phyloP scores from a whole-genome alignment of 2,113 vertebrate species.

The Osmerus eperlanus region DNA sequence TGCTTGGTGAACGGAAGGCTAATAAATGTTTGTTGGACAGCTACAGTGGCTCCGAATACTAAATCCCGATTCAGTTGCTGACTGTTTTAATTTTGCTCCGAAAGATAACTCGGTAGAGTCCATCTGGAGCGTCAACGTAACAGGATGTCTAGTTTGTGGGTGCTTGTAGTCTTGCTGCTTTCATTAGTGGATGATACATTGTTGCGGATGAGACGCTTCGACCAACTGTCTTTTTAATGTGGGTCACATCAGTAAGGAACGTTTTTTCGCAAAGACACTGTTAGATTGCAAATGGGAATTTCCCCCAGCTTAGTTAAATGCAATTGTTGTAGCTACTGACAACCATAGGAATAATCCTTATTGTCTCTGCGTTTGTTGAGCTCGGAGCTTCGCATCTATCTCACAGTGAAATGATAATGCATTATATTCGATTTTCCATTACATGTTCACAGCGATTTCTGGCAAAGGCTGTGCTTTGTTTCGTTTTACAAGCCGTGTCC shows the following conservation, averaged over 20 bases:
- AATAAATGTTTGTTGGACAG: too few relatives aligned
- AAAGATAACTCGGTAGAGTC: background rate
- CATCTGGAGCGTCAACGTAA: background rate
- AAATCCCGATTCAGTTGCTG: background rate
- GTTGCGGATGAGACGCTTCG: background rate
- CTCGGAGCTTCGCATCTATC: too few relatives aligned
- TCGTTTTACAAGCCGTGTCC: conserved; percentile 38
- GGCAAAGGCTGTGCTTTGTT: conserved; percentile 7
- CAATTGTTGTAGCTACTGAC: too few relatives aligned
- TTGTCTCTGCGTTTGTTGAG: too few relatives aligned
- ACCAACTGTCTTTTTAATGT: background rate
- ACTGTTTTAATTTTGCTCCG: background rate
- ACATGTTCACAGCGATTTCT: background rate
- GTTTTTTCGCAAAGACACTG: too few relatives aligned
- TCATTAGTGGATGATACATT: background rate
- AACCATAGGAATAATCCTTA: too few relatives aligned
- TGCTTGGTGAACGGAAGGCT: background rate
- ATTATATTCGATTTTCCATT: background rate
- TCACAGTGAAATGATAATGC: background rate
- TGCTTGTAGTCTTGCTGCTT: background rate
- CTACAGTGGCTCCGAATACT: too few relatives aligned
- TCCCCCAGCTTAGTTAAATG: too few relatives aligned
- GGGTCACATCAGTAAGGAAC: background rate
- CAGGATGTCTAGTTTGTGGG: background rate
- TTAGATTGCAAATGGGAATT: too few relatives aligned